These are phyloP conservation scores for Archips xylosteana DNA, from an alignment of 2,888 invertebrate species.

Conservation along the genomic window DNA sequence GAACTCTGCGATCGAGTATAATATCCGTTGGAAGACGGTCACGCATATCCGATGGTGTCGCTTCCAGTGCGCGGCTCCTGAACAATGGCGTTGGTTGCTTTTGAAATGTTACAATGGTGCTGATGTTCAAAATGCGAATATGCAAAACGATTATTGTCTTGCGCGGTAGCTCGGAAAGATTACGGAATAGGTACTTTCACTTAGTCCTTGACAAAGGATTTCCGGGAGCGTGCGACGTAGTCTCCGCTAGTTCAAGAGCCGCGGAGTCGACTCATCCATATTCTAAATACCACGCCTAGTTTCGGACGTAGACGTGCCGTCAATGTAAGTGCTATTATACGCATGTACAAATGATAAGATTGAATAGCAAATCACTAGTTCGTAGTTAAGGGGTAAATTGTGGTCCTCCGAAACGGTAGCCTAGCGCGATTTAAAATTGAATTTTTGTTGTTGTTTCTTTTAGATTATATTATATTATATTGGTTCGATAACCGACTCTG, in stretches of 20 bases:
- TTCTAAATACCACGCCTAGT: constrained; percentile 76
- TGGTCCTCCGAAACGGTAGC: constrained; percentile 57
- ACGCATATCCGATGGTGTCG: constrained; percentile 13
- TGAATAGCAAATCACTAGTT: constrained; percentile 77
- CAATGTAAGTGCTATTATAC: constrained; percentile 74
- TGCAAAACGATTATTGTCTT: constrained; percentile 58
- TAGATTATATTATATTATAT: constrained; percentile 80
- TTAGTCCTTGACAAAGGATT: constrained; percentile 27
- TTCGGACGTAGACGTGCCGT: constrained; percentile 68
- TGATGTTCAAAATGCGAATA: constrained; percentile 56
- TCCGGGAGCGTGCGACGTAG: background rate
- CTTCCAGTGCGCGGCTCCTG: constrained; percentile 7
- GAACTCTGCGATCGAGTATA: constrained; percentile 7
- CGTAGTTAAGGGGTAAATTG: constrained; percentile 58
- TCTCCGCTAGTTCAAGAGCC: background rate
- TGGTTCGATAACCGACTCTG: constrained; percentile 70
- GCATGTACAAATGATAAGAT: constrained; percentile 80
- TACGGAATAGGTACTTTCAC: constrained; percentile 47
- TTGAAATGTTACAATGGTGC: constrained; percentile 48
- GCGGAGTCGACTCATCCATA: constrained; percentile 46
- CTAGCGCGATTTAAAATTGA: constrained; percentile 62
- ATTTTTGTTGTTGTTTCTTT: constrained; percentile 78
- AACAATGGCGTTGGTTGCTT: constrained; percentile 24
- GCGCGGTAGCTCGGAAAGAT: constrained; percentile 48
- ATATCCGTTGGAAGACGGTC: constrained; percentile 28